A percentile compares a stretch with the other conserved stretches of the same genome.
Evolutionary conservation across 2,797 vertebrate genomes (phyloP).

Genomic region (Bradypus variegatus): DNA sequence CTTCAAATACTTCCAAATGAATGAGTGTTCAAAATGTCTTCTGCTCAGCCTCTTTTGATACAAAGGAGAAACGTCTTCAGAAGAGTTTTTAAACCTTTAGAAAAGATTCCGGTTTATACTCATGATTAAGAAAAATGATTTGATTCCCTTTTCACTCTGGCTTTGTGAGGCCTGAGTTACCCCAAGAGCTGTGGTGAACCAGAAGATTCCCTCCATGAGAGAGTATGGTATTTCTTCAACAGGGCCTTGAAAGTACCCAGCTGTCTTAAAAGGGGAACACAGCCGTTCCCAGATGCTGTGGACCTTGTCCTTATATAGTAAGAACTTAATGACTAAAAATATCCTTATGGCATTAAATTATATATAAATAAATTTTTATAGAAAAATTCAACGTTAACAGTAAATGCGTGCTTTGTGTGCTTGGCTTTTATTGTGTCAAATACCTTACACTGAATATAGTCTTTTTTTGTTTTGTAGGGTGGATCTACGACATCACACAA

Average conservation of each 20-base stretch:
- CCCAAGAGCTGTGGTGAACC: neutral
- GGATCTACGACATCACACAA: constrained; percentile 81
- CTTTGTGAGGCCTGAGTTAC: neutral
- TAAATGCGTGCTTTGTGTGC: neutral
- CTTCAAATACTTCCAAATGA: neutral
- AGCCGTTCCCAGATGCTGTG: neutral
- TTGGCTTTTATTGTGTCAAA: neutral
- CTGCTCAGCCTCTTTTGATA: neutral
- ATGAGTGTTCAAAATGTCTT: neutral
- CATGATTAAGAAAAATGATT: neutral
- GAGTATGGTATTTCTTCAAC: neutral
- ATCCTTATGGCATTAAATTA: neutral
- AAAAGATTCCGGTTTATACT: neutral
- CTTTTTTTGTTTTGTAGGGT: constrained; percentile 73
- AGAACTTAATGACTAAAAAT: neutral
- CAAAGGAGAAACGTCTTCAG: neutral
- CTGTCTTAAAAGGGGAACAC: neutral
- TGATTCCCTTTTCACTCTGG: neutral
- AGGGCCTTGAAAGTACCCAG: neutral
- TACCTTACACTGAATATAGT: constrained; percentile 36
- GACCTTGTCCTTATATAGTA: neutral
- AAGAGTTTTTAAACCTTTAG: neutral
- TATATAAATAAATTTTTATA: neutral
- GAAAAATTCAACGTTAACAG: neutral
- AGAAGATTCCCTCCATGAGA: neutral